phyloP scores from a whole-genome alignment of 2,888 invertebrate genomes.

The Adela reaumurella region DNA sequence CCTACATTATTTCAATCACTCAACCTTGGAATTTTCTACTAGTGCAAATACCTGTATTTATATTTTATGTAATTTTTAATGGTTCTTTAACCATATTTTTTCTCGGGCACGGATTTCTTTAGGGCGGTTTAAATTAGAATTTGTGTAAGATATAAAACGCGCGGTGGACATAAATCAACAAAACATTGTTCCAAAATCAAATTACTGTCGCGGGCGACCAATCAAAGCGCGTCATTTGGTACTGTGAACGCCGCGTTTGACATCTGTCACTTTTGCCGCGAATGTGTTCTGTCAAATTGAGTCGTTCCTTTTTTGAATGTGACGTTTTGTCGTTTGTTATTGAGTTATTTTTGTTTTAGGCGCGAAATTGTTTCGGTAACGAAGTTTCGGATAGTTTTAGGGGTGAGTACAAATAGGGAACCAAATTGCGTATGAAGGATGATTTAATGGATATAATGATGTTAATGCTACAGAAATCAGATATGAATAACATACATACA shows the following conservation, averaged over 20 bases:
- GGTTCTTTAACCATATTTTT: too few species aligned
- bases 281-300: conserved; percentile 20
- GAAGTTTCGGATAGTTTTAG: neutral
- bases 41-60: too few species aligned
- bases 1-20: too few species aligned
- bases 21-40: too few species aligned
- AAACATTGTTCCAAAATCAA: conserved; percentile 17
- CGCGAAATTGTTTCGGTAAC: neutral
- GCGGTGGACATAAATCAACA: neutral
- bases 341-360: neutral
- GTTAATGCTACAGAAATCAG: too few species aligned
- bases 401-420: neutral
- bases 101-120: too few species aligned
- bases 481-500: too few species aligned
- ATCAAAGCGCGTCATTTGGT: conserved; percentile 20
- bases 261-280: conserved; percentile 43
- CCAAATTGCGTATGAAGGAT: too few species aligned
- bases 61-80: too few species aligned
- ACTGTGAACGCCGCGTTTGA: conserved; percentile 29
- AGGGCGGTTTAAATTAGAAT: too few species aligned
- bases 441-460: too few species aligned
- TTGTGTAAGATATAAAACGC: too few species aligned
- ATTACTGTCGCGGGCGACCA: conserved; percentile 20
- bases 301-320: neutral
- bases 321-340: neutral